phyloP scores from a whole-genome alignment of 92 coral and sea anemone species.

The Parazoanthus darwini region DNA sequence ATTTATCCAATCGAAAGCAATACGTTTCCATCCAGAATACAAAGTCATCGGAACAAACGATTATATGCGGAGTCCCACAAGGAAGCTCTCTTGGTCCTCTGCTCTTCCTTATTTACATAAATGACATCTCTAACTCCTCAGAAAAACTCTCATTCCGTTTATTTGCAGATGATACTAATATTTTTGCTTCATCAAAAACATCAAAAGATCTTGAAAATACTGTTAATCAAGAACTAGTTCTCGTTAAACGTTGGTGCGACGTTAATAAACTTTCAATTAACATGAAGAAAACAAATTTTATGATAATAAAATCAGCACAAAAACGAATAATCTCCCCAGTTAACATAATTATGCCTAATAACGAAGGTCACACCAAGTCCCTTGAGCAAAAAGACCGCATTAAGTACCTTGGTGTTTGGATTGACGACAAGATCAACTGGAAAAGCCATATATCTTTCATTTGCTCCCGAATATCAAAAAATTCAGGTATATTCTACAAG shows the following conservation, averaged over 20 bases:
- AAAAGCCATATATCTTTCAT: constrained; percentile 40
- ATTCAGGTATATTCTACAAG: neutral
- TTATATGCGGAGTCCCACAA: too few relatives aligned
- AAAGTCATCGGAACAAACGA: too few relatives aligned
- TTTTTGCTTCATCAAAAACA: constrained; percentile 27
- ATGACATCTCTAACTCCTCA: neutral
- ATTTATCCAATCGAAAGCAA: too few relatives aligned
- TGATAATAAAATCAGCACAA: constrained; percentile 39
- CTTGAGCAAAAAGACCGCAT: constrained; percentile 27
- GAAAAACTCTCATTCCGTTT: constrained; percentile 38
- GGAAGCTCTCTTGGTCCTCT: too few relatives aligned
- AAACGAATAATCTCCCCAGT: constrained; percentile 7
- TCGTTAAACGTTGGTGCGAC: constrained; percentile 31
- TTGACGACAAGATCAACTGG: constrained; percentile 32
- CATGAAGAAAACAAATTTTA: constrained; percentile 46
- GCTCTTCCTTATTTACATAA: too few relatives aligned
- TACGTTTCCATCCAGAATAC: too few relatives aligned
- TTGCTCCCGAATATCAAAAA: constrained; percentile 43
- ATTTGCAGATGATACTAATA: constrained; percentile 46
- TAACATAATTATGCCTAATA: constrained; percentile 17
- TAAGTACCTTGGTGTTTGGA: constrained; percentile 41
- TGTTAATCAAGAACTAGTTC: too few relatives aligned
- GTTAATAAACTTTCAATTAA: constrained; percentile 46
- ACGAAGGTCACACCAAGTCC: constrained; percentile 7
- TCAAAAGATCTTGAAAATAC: constrained; percentile 13